Base-by-base conservation (phyloP, 2,113 vertebrate genomes). In the Antigone vipio region DNA sequence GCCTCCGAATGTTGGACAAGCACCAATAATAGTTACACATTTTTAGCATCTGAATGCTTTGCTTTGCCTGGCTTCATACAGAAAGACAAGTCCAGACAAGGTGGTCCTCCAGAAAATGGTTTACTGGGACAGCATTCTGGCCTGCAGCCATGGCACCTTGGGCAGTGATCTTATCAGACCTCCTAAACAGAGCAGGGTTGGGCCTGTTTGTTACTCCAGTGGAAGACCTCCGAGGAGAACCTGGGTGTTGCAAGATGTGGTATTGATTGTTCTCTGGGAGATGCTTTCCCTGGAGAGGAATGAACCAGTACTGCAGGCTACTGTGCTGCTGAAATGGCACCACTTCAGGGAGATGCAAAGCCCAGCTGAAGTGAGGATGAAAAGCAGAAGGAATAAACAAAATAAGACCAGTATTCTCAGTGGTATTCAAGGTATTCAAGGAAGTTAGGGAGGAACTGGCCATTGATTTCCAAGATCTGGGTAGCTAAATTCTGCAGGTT, bases 61-160 rank as follows among this genome's bases (percentile, higher is more conserved):
- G 58, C 95, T 95, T 94, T 91, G 80, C 96, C 91, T 95, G 84
- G 71, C 91, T 96, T 53, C n/a, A 7, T 55, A 56, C 0, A 26
- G 87, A 45, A 79, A 92, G 90, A 89, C 97, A 97, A 97, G 97
- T 88, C 92, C 91, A 73, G 96, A 67, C 97, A 97, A 96, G 89
- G 89, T 95, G 96, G 84, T 97, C 91, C 94, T 91, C 50, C 97
- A 92, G 77, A 91, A 97, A 97, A 97, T 97, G 95, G 96, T 97
- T 97, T 96, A 89, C 30, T 96, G 92, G 94, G 95, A 82, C 89
- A 88, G 77, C 38, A 26, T 92, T 90, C 96, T 97, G 97, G 96
- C 95, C 94, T 77, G 77, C 77, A 95, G 94, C 96, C 97, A 96
- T 26, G 21, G 95, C 92, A 92, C 95, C 91, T 76, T 85, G 95